Evolutionary conservation across 2,113 vertebrate genomes (phyloP), one percentile per base, ranked within the genome.

Genomic region (Macaca mulatta): DNA sequence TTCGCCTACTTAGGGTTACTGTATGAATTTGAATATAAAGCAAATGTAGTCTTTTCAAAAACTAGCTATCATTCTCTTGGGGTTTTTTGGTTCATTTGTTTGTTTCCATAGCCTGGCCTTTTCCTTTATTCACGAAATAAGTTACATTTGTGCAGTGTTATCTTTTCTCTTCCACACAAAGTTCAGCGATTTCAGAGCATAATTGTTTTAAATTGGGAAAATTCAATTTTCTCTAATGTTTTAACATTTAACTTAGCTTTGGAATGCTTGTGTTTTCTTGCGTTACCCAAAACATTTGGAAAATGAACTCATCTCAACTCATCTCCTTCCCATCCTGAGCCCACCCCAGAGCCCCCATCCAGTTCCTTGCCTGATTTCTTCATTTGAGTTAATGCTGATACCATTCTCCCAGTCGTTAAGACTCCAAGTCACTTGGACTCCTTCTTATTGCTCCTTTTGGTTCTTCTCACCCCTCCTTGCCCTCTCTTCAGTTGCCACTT

Each of bases 141-240:
- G 95, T 97, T 89, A 88, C 55, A 77, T 87, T 97, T 92, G 90
- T 79, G 57, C 84, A 64, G 23, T n/a, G 35, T 92, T 96, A 78
- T 92, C 89, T 93, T 93, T 96, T 96, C 77, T 64, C 89, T 70
- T 86, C 35, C 84, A 23, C n/a, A 67, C 94, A 96, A 97, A 72
- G 87, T 95, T 94, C 87, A 74, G 95, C 74, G 77, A 95, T 98
- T 98, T 97, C 95, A 70, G 90, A 94, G 83, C 82, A 93, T 97
- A 97, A 98, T 98, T 97, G 97, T 97, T 97, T 98, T 97, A 97
- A 98, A 97, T 96, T 96, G 97, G 95, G 96, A 96, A 96, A 97
- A 97, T 97, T 98, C 98, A 96, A 97, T 98, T 97, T 97, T 97
- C 96, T 82, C 96, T 98, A 97, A 98, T 98, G 97, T 96, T 96